phyloP scores from a whole-genome alignment of 1,140 invertebrate genomes.

The Zaprionus nigranus region DNA sequence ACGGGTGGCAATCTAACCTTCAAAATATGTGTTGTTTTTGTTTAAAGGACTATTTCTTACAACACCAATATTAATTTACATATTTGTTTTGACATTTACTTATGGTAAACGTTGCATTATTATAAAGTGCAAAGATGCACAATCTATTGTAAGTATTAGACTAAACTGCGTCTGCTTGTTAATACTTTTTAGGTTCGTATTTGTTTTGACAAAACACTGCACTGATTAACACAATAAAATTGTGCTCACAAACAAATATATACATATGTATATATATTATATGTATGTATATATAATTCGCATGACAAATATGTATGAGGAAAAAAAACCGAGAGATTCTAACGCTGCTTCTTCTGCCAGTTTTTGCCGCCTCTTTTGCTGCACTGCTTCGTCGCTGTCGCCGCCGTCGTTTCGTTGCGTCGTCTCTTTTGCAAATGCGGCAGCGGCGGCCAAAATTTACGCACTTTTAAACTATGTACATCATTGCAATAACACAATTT shows the following conservation, averaged over 20 bases:
- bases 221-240: constrained; percentile 38
- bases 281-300: constrained; percentile 16
- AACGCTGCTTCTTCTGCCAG: constrained; percentile 71
- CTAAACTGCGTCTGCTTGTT: constrained; percentile 41
- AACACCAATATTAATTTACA: constrained; percentile 34
- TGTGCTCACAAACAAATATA: constrained; percentile 12
- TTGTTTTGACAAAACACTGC: constrained; percentile 35
- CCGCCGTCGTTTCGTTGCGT: constrained; percentile 71
- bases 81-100: constrained; percentile 41
- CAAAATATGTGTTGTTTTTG: constrained; percentile 47
- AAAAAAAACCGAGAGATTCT: constrained; percentile 51
- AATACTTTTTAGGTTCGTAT: constrained; percentile 31
- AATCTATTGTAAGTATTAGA: constrained; percentile 37
- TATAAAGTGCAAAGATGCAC: constrained; percentile 26
- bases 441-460: constrained; percentile 60
- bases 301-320: constrained; percentile 42
- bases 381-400: constrained; percentile 77
- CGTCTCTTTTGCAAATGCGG: constrained; percentile 74
- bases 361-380: constrained; percentile 82
- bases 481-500: constrained; percentile 37
- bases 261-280: not conserved
- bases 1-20: constrained; percentile 56
- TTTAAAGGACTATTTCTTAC: constrained; percentile 46
- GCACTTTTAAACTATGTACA: constrained; percentile 77
- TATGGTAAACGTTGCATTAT: constrained; percentile 18